Conservation (phyloP, 2,888 invertebrate genomes). For the Mycalesis mineus region DNA sequence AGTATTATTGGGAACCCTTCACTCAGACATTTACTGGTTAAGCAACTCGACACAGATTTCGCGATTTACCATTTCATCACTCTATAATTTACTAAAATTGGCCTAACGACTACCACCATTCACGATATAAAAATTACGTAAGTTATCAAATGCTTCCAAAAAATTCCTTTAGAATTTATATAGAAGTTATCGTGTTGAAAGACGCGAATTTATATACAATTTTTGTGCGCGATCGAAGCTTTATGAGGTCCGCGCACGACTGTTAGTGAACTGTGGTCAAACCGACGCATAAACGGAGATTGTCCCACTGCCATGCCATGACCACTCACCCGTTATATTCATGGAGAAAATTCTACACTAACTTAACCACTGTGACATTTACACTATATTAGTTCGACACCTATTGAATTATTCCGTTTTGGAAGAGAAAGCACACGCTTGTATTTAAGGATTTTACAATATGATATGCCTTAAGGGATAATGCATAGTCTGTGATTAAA, state of each 20-base stretch:
- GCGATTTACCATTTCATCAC: conserved; percentile 13
- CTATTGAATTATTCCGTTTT: too few species aligned
- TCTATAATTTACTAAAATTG: not conserved
- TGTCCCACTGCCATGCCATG: conserved; percentile 39
- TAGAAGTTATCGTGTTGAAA: not conserved
- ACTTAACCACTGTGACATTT: too few species aligned
- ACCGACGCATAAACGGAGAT: conserved; percentile 26
- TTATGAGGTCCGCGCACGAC: conserved; percentile 26
- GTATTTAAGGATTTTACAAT: too few species aligned
- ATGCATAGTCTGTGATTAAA: too few species aligned
- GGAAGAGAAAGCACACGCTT: too few species aligned
- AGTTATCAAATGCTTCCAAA: not conserved
- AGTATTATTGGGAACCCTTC: conserved; percentile 37
- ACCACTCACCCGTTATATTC: conserved; percentile 38
- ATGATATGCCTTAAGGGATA: too few species aligned
- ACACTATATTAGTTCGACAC: too few species aligned
- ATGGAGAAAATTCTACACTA: not conserved
- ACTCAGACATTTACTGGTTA: conserved; percentile 40
- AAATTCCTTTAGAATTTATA: not conserved
- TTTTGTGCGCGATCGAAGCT: conserved; percentile 3
- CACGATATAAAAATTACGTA: conserved; percentile 1
- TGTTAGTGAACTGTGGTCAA: conserved; percentile 27
- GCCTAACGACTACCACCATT: not conserved
- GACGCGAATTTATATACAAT: not conserved
- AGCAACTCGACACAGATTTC: conserved; percentile 32